phyloP scores from a whole-genome alignment of 2,113 vertebrate species.

The Lontra canadensis region DNA sequence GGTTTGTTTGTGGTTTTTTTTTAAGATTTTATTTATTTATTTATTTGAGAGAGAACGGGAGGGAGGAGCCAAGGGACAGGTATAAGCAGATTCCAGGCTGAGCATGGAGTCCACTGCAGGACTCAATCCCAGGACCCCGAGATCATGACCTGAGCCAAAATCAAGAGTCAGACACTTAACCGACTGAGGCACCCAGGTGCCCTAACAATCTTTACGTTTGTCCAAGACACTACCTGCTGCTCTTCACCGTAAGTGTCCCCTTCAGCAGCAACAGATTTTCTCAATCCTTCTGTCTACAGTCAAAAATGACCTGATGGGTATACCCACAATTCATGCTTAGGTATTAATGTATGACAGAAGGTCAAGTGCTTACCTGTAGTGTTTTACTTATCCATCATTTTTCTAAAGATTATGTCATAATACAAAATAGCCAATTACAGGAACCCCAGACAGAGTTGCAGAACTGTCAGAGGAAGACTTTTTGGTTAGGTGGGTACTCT shows the following conservation, averaged over 20 bases:
- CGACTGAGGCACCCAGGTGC: neutral
- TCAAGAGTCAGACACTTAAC: neutral
- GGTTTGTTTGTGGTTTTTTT: neutral
- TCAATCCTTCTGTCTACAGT: neutral
- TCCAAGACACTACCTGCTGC: too few relatives aligned
- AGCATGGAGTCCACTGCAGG: neutral
- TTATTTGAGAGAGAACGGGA: neutral
- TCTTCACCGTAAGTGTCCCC: too few relatives aligned
- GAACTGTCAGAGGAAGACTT: neutral
- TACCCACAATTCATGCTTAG: neutral
- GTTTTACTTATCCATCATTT: neutral
- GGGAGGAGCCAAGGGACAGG: neutral
- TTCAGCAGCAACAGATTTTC: neutral
- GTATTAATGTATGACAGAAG: neutral
- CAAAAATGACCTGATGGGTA: neutral
- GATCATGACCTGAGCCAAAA: neutral
- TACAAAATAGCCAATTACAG: neutral
- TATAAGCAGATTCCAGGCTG: neutral
- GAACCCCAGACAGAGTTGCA: neutral
- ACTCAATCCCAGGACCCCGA: neutral
- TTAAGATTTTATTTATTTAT: neutral
- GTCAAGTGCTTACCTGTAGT: neutral
- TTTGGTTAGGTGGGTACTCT: neutral
- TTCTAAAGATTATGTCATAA: neutral
- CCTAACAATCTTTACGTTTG: neutral